Percentiles rank a stretch among this genome's conserved stretches.
These are phyloP conservation scores for Apeira syringaria DNA, from an alignment of 2,888 invertebrate genomes.

Conservation along the genomic window DNA sequence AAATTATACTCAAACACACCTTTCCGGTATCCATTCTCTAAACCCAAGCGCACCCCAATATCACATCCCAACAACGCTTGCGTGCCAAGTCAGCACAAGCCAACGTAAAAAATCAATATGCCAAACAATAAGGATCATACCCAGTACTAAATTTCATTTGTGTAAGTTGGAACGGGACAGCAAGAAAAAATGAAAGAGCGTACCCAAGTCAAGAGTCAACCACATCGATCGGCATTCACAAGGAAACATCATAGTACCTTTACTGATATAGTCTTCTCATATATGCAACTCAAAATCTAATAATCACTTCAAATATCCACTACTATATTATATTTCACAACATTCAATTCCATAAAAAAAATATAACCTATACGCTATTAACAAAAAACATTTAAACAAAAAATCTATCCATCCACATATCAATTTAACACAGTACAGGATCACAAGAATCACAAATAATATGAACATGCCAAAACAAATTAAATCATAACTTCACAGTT, in stretches of 20 bases:
- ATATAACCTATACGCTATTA: conserved; percentile 18
- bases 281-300: too few species aligned
- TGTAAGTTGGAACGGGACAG: conserved; percentile 64
- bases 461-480: conserved; percentile 79
- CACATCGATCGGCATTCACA: conserved; percentile 69
- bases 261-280: too few species aligned
- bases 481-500: conserved; percentile 79
- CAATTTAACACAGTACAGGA: conserved; percentile 34
- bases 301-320: too few species aligned
- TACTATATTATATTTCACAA: conserved; percentile 54
- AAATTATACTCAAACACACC: too few species aligned
- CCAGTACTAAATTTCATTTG: conserved; percentile 55
- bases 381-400: conserved; percentile 19
- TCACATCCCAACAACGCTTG: conserved; percentile 33
- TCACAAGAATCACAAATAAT: conserved; percentile 54
- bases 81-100: conserved; percentile 47
- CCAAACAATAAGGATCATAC: conserved; percentile 71
- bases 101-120: conserved; percentile 74
- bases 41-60: conserved; percentile 29
- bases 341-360: conserved; percentile 37
- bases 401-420: conserved; percentile 25
- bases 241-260: conserved; percentile 39
- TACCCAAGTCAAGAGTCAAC: conserved; percentile 76
- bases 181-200: conserved; percentile 61
- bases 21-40: too few species aligned